Evolutionary conservation across 2,888 invertebrate genomes (phyloP).

Genomic region (Hesperia comma): DNA sequence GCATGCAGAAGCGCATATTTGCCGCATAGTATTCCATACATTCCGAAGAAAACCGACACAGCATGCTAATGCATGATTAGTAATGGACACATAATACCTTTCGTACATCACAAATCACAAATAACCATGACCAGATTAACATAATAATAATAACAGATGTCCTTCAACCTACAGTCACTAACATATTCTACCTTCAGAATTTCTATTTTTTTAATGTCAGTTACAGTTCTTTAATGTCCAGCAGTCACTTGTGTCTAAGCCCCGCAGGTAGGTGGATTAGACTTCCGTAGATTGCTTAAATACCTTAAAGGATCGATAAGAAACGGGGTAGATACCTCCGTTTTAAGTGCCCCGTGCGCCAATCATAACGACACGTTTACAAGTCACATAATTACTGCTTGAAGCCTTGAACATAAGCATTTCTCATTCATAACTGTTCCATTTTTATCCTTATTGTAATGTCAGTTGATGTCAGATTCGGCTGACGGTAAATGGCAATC

Average conservation of each 20-base stretch:
- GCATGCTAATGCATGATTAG: no score
- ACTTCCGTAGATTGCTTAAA: background rate
- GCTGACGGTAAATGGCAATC: conserved; percentile 20
- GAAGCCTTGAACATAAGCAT: conserved; percentile 8
- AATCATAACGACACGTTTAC: conserved; percentile 5
- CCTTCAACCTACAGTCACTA: no score
- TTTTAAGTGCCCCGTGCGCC: background rate
- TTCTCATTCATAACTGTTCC: background rate
- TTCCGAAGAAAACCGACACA: no score
- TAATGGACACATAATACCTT: no score
- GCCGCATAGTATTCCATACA: no score
- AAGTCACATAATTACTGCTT: conserved; percentile 25
- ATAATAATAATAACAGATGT: no score
- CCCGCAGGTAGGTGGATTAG: background rate
- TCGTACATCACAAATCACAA: no score
- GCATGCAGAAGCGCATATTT: no score
- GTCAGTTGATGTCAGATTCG: background rate
- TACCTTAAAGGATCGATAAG: conserved; percentile 1
- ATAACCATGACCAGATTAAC: no score
- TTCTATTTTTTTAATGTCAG: no score
- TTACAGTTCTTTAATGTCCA: no score
- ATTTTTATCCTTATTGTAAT: conserved; percentile 7
- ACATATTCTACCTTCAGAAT: no score
- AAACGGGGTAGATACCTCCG: background rate
- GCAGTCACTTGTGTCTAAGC: background rate